Percentiles rank a stretch among this genome's conserved stretches.
Evolutionary conservation across 2,888 invertebrate species (phyloP).

Genomic region (Oligia fasciuncula): DNA sequence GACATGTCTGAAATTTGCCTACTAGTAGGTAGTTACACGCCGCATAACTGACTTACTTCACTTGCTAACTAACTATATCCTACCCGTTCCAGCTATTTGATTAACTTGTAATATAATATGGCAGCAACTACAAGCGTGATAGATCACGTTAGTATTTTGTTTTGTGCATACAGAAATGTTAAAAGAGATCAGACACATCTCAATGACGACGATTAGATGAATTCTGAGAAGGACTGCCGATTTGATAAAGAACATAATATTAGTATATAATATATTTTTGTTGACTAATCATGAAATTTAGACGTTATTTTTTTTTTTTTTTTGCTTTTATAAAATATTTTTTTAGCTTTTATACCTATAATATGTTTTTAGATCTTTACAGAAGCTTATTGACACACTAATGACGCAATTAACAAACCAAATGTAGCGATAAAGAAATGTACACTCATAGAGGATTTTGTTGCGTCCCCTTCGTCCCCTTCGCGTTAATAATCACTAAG

Average conservation of each 20-base stretch:
- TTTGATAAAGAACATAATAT: background rate
- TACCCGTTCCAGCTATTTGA: conserved; percentile 21
- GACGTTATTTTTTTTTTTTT: too few species aligned
- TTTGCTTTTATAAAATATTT: too few species aligned
- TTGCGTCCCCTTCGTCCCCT: background rate
- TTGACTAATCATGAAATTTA: background rate
- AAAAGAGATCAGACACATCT: background rate
- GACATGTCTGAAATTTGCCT: conserved; percentile 55
- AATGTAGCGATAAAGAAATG: conserved; percentile 1
- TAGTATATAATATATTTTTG: background rate
- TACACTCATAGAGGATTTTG: background rate
- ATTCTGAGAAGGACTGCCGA: background rate
- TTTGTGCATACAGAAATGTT: background rate
- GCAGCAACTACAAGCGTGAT: background rate
- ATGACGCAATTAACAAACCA: background rate
- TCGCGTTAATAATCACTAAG: conserved; percentile 15
- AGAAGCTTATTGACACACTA: background rate
- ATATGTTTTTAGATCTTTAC: background rate
- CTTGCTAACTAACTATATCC: conserved; percentile 28
- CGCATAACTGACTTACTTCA: conserved; percentile 36
- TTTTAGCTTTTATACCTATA: background rate
- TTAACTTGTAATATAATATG: conserved; percentile 14
- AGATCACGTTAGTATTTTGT: background rate
- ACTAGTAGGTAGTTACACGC: conserved; percentile 30
- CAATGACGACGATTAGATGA: background rate